phyloP scores from a whole-genome alignment of 2,888 invertebrate genomes.

The Trichopoda pennipes region DNA sequence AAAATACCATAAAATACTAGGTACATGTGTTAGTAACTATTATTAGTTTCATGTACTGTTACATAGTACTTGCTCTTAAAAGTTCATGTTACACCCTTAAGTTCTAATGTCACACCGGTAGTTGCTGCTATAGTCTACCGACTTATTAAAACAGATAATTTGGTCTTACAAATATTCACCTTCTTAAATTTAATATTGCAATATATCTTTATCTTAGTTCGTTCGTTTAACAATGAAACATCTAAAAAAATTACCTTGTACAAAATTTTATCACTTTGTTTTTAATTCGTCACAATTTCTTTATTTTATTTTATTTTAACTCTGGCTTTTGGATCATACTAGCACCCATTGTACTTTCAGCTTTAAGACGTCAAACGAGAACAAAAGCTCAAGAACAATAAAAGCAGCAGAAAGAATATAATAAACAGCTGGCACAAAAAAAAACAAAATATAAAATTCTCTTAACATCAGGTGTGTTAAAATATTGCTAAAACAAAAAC shows the following conservation, averaged over 20 bases:
- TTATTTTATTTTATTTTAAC: conserved; percentile 43
- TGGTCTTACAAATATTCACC: no score
- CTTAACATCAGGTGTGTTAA: conserved; percentile 1
- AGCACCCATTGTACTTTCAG: conserved; percentile 32
- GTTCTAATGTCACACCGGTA: no score
- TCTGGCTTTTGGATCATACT: conserved; percentile 17
- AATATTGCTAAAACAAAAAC: background rate
- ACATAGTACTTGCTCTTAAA: no score
- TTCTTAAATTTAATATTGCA: no score
- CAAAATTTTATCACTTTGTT: conserved; percentile 1
- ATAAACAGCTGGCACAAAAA: background rate
- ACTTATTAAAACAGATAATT: no score
- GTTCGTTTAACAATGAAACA: background rate
- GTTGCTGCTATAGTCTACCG: no score
- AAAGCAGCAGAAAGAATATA: conserved; percentile 5
- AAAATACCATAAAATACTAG: no score
- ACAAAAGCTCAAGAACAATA: conserved; percentile 42
- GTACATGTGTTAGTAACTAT: no score
- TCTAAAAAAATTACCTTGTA: background rate
- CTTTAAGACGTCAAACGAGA: conserved; percentile 29
- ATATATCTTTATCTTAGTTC: no score
- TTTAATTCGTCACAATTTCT: conserved; percentile 12
- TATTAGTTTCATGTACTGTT: no score
- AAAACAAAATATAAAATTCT: conserved; percentile 1
- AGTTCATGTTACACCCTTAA: no score